Base-by-base conservation (phyloP, 2,888 invertebrate species). In the Melieria picta region DNA sequence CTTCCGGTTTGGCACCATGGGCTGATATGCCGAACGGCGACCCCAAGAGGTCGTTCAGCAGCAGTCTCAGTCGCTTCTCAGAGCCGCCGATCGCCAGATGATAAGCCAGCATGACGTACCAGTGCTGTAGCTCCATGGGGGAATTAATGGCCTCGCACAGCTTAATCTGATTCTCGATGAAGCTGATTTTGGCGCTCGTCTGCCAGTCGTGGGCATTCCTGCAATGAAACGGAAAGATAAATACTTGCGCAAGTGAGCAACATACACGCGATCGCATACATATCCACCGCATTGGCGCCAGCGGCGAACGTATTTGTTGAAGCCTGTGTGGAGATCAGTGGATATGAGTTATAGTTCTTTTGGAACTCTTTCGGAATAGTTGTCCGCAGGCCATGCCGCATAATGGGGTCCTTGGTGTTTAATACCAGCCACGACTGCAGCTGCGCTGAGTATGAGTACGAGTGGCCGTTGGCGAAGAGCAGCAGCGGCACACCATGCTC, bases 401-500 rank as follows among this genome's bases (percentile, higher is more conserved):
- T 86, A 56, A 90, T 84, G 4, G 90, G 88, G 84, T 90, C 90
- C 70, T 88, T 84, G 13, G 89, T 89, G 85, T 89, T 89, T 82
- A 90, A 75, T 79, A 85, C 80, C 83, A 88, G 76, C 96, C 94
- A 93, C 5, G 92, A 89, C 80, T 90, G 90, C 81, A 97, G 88
- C 81, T 93, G 92, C 77, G 90, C 88, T 78, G 93, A 93, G 85
- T 93, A 97, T 72, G 94, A 92, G 82, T 93, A 97, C 3, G 95
- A 93, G 83, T 93, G 92, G 43, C 95, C 95, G 82, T 93, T 95
- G 48, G 92, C 93, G 50, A 97, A 89, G n/a, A 93, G 91, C 76
- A 98, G 89, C 82, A 96, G 89, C 0, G 97, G 96, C 82, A 92
- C 90, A 45, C 94, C 94, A 75, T 93, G 91, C 75, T 94, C 92